Base-by-base conservation (phyloP, 2,888 invertebrate species). In the Adelphocoris suturalis region DNA sequence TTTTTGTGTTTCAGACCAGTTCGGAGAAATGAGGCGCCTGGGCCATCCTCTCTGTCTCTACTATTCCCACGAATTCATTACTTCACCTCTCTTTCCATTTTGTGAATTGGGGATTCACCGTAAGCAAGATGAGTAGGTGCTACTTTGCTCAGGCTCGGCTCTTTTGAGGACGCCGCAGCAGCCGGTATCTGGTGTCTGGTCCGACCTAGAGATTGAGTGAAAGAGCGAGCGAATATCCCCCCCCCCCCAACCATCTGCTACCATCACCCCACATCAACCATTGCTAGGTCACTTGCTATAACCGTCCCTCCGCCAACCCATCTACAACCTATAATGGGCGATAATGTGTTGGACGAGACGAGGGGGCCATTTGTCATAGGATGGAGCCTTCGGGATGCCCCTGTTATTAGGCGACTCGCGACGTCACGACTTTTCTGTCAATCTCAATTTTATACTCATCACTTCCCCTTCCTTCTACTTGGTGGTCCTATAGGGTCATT, bases 401-500 rank as follows among this genome's bases (percentile, higher is more conserved):
- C 52, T 52, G 78, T 78, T 78, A 78, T 78, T 78, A 78, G 78
- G 78, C 28, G 78, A 78, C 78, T 78, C 61, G 61, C 61, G 61
- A 61, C 61, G 82, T 81, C 89, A 89, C 89, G 89, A 89, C 81
- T 61, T 84, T 82, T 28, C 82, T 80, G 61, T 48, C 89, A 81
- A 57, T 84, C 89, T 81, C 89, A 89, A 89, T 89, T 89, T 89
- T 89, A 89, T 68, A 84, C 82, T 68, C 89, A 89, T 89, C 89
- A 89, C 61, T 61, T 61, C 61, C 61, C 61, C 55, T 27, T 52
- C 13, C 48, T 37, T 48, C 14, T 1, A 37, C 84, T 11, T 28
- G 55, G 55, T 57, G 57, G 84, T 27, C 46, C 48, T 2, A 61
- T 52, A 13, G 52, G 14, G 52, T 52, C 3, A 9, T 61, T 61